Conservation (phyloP, 2,797 vertebrate species). For the Luscinia luscinia region DNA sequence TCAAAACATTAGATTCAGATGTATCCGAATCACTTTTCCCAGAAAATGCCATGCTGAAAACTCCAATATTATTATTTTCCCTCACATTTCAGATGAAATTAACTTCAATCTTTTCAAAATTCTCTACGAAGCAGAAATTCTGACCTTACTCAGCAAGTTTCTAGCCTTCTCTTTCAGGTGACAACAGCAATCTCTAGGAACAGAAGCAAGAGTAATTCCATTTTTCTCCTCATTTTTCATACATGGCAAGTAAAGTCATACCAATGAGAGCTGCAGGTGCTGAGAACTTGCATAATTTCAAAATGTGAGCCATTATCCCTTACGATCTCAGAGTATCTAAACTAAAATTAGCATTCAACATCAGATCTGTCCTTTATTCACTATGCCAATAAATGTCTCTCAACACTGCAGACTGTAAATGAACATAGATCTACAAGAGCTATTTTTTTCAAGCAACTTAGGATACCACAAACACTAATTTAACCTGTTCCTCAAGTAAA, state of each 20-base stretch:
- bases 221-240: constrained; percentile 2
- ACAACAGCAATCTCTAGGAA: not conserved
- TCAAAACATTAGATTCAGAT: not conserved
- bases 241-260: not conserved
- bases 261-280: not conserved
- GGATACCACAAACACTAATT: not conserved
- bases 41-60: not conserved
- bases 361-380: constrained; percentile 1
- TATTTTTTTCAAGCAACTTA: not conserved
- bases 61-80: not conserved
- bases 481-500: constrained; percentile 3
- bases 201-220: not conserved
- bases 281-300: not conserved
- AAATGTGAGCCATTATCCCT: not conserved
- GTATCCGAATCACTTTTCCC: not conserved
- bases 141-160: not conserved
- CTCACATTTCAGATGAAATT: not conserved
- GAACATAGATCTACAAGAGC: not conserved
- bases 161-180: not conserved
- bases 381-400: not conserved
- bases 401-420: not conserved
- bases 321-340: not conserved
- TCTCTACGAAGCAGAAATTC: not conserved
- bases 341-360: not conserved
- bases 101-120: not conserved